Percentiles rank a stretch among this genome's conserved stretches.
phyloP scores from a whole-genome alignment of 2,113 vertebrate species.

The Lathamus discolor region DNA sequence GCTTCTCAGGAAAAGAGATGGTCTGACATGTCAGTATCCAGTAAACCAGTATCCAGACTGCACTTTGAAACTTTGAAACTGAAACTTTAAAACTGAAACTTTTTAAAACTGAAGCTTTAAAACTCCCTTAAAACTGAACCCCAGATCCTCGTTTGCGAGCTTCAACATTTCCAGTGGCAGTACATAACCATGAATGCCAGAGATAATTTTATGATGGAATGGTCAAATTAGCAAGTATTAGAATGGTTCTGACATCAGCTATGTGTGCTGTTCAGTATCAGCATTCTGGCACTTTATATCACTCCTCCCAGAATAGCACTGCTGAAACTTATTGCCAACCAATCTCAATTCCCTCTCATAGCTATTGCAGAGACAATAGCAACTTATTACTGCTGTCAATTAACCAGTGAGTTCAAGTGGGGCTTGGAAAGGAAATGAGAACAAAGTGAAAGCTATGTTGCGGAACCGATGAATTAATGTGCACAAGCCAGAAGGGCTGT shows the following conservation, averaged over 20 bases:
- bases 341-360: neutral
- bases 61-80: neutral
- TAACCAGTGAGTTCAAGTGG: neutral
- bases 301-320: neutral
- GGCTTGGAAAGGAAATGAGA: slow-evolving; percentile 28
- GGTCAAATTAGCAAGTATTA: neutral
- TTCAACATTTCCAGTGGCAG: neutral
- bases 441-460: neutral
- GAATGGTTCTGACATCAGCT: neutral
- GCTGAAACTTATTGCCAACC: neutral
- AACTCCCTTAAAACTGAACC: neutral
- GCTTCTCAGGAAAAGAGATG: neutral
- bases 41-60: neutral
- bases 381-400: neutral
- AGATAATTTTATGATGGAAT: neutral
- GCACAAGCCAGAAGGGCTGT: neutral
- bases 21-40: neutral
- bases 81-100: neutral
- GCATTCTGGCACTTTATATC: neutral
- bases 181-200: neutral
- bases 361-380: neutral
- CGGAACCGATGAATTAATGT: neutral
- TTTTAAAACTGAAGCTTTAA: no score
- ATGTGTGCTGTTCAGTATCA: neutral
- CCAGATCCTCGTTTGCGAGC: neutral